Percentiles rank a stretch among this genome's conserved stretches.
phyloP scores from a whole-genome alignment of 2,888 invertebrate species.

The Miltochrista miniata region DNA sequence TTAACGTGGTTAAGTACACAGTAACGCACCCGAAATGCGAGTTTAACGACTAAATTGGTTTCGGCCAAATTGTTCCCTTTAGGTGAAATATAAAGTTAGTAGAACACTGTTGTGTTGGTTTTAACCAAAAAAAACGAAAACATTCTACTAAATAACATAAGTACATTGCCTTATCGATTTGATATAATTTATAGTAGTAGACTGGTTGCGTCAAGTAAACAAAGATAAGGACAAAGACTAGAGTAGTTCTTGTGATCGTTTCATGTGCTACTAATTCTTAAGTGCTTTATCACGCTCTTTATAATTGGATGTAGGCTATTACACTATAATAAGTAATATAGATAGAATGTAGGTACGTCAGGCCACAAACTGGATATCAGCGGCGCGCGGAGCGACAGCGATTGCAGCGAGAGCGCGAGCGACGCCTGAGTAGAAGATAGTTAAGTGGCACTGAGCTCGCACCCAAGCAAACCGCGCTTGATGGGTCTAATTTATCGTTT shows the following conservation, averaged over 20 bases:
- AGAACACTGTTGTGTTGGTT: too few relatives aligned
- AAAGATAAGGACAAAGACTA: neutral
- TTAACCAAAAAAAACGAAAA: too few relatives aligned
- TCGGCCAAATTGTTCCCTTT: neutral
- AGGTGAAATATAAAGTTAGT: neutral
- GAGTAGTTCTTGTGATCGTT: neutral
- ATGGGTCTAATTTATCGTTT: too few relatives aligned
- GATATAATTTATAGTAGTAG: neutral
- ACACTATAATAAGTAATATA: too few relatives aligned
- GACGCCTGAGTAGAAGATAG: too few relatives aligned
- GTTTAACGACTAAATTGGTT: conserved; percentile 7
- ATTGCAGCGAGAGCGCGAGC: too few relatives aligned
- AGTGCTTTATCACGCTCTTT: neutral
- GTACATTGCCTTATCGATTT: neutral
- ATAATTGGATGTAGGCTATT: neutral
- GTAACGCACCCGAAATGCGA: conserved; percentile 2
- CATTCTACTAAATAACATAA: neutral
- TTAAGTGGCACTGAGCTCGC: too few relatives aligned
- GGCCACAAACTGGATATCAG: too few relatives aligned
- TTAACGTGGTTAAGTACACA: conserved; percentile 11
- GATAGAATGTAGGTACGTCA: too few relatives aligned
- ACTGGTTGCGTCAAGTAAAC: neutral
- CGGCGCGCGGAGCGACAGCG: too few relatives aligned
- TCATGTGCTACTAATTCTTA: neutral
- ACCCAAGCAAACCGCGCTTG: too few relatives aligned